phyloP scores from a whole-genome alignment of 2,888 invertebrate genomes.

The Cephus nigrinus region DNA sequence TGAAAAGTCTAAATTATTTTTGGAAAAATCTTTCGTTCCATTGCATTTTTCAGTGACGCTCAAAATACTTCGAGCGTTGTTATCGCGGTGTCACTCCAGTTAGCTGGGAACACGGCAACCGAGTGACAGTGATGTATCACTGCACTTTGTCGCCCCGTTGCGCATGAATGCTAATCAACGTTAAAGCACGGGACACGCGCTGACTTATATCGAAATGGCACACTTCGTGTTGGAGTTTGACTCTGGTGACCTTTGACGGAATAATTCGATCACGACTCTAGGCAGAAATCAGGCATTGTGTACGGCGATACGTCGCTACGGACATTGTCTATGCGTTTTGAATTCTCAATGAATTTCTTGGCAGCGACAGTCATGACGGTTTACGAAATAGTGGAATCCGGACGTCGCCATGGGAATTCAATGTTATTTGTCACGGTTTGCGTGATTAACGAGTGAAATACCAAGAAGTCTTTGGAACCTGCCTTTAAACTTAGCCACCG shows the following conservation, averaged over 20 bases:
- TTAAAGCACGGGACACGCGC: slow-evolving; percentile 34
- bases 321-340: neutral
- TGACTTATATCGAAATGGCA: slow-evolving; percentile 33
- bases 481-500: neutral
- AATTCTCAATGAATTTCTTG: neutral
- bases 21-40: slow-evolving; percentile 8
- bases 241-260: neutral
- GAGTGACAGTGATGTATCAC: slow-evolving; percentile 37
- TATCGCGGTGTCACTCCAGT: slow-evolving; percentile 33
- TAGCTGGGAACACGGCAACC: slow-evolving; percentile 15
- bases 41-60: slow-evolving; percentile 27
- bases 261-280: neutral
- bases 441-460: neutral
- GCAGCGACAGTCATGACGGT: neutral
- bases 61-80: slow-evolving; percentile 29
- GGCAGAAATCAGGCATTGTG: neutral
- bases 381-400: neutral
- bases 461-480: neutral
- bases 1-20: neutral
- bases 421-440: neutral
- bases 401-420: neutral
- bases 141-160: slow-evolving; percentile 36
- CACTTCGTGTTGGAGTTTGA: neutral
- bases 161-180: slow-evolving; percentile 38
- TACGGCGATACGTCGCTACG: neutral